phyloP scores from a whole-genome alignment of 2,113 vertebrate genomes.

The Boulengeromyrus knoepffleri region DNA sequence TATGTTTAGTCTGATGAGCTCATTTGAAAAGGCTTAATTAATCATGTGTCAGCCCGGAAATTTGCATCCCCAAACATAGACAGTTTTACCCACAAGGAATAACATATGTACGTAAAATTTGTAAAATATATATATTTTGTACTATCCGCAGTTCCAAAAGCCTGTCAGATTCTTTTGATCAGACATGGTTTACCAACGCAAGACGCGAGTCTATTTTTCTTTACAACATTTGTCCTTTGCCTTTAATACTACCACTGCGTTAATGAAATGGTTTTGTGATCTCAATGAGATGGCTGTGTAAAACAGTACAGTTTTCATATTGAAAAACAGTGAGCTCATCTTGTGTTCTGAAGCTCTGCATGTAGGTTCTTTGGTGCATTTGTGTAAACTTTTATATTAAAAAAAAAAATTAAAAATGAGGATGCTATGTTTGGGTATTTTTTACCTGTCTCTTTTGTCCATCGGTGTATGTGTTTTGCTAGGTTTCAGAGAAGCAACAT shows the following conservation, averaged over 20 bases:
- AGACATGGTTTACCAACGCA: background rate
- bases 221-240: conserved; percentile 51
- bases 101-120: background rate
- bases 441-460: background rate
- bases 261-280: conserved; percentile 61
- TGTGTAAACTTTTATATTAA: conserved; percentile 59
- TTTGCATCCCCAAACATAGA: background rate
- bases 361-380: conserved; percentile 69
- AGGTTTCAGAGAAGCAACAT: background rate
- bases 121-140: background rate
- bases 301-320: conserved; percentile 82
- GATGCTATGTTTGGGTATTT: background rate
- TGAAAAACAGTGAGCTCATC: conserved; percentile 86
- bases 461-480: background rate
- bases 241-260: conserved; percentile 67
- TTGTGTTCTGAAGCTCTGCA: conserved; percentile 95
- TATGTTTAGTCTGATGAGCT: background rate
- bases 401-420: background rate
- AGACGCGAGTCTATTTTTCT: conserved; percentile 40
- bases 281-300: conserved; percentile 85
- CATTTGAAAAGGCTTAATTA: background rate
- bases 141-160: background rate
- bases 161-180: background rate
- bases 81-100: background rate
- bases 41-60: background rate